Evolutionary conservation across 2,797 vertebrate genomes (phyloP), one percentile per base, ranked within the genome.

Genomic region (Molossus molossus): DNA sequence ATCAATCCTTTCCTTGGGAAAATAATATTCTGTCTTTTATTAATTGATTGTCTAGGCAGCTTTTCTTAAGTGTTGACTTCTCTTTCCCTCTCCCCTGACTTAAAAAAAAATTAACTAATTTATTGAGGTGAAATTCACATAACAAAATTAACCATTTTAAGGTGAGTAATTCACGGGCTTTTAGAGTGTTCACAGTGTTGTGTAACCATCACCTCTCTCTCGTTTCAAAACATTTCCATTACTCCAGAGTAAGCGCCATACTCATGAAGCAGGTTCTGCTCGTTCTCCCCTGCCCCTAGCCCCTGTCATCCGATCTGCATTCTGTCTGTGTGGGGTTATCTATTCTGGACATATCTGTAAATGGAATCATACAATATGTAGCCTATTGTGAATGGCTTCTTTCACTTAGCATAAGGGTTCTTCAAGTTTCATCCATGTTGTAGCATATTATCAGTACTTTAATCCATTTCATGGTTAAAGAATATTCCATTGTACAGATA

Each of bases 51-150:
- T 90, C 67, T 86, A 45, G 12, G 40, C 12, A 90, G 45, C 53
- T 62, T 23, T 82, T 90, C 67, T 67, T 0, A 91, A 87, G 69
- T 45, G 29, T 6, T 62, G 67, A 55, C 18, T 75, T 55, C 29
- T 57, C 57, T 90, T 58, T 82, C 50, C 9, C n/a, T 67, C 23
- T 84, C 53, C 25, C 11, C 20, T 87, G 50, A 55, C n/a, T 83
- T 70, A 76, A 2, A 69, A 33, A 33, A 67, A 81, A 87, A 67
- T 45, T n/a, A 53, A 40, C 45, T 57, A 58, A 87, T 60, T 57
- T 27, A 67, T 53, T 76, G 77, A 69, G n/a, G 69, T 69, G n/a
- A 83, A 89, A 83, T 76, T 76, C n/a, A 76, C 40, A 11, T 87
- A 14, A 58, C 23, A 70, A 55, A 79, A 45, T 53, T 70, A 62